These are phyloP conservation scores for Petrophora chlorosata DNA, from an alignment of 2,888 invertebrate genomes.

Conservation along the genomic window DNA sequence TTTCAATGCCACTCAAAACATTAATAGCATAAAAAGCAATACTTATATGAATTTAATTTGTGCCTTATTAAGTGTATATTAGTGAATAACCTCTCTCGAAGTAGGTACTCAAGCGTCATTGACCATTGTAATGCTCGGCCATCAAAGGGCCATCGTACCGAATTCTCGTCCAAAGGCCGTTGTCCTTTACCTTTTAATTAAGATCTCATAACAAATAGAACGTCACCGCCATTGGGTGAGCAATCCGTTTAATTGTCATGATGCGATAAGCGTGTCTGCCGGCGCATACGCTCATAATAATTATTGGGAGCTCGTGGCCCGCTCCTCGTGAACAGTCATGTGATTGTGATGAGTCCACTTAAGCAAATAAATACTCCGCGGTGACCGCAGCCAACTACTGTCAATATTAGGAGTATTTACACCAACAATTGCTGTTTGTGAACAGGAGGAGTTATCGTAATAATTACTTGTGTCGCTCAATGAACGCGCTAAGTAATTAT, in stretches of 20 bases:
- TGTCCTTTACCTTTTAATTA: conserved; percentile 62
- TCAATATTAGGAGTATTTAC: conserved; percentile 56
- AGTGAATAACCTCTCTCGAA: background rate
- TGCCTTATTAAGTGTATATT: too few relatives aligned
- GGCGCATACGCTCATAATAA: conserved; percentile 51
- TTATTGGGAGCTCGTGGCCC: conserved; percentile 75
- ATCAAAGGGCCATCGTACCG: conserved; percentile 4
- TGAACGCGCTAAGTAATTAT: background rate
- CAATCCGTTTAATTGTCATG: conserved; percentile 58
- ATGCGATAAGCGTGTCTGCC: conserved; percentile 55
- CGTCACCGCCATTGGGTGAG: conserved; percentile 58
- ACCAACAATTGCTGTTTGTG: conserved; percentile 9
- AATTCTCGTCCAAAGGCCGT: conserved; percentile 44
- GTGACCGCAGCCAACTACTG: conserved; percentile 56
- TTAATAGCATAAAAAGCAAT: too few relatives aligned
- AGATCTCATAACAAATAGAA: conserved; percentile 49
- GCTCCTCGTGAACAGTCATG: conserved; percentile 74
- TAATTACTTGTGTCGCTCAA: conserved; percentile 1
- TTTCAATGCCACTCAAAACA: too few relatives aligned
- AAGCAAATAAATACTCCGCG: conserved; percentile 75
- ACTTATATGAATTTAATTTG: too few relatives aligned
- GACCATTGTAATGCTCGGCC: background rate
- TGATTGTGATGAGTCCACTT: conserved; percentile 80
- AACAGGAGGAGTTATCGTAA: background rate
- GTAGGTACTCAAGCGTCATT: too few relatives aligned